Base-by-base conservation (phyloP, 2,797 vertebrate genomes). In the Falco columbarius region DNA sequence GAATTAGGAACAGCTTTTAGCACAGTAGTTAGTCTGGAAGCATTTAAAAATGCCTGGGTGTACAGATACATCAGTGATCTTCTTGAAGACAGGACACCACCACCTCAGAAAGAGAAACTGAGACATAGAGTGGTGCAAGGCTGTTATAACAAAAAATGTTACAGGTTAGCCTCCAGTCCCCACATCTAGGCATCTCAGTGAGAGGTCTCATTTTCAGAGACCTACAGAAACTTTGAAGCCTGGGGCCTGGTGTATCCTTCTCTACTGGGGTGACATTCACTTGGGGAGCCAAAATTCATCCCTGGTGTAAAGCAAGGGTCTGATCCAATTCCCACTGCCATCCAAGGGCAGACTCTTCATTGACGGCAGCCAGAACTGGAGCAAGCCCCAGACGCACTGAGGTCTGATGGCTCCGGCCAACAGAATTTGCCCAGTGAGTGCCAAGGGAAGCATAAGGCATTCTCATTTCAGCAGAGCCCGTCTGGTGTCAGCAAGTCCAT, bases 381-480 rank as follows among this genome's bases (percentile, higher is more conserved):
- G 54, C 27, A 55, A 63, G 68, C 94, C 86, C 90, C 92, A 92
- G 84, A 55, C 92, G 42, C 68, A 26, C 72, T 3, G 3, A 75
- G 89, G 14, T 66, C 79, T 84, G 72, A 27, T 32, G 68, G 58
- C 93, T 94, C 65, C 18, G 72, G 86, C 92, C 95, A 89, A 9
- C 77, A 94, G 73, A 42, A 73, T 59, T 22, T 47, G 71, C 90
- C 93, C 76, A 13, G 67, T 2, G 46, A 71, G 92, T 83, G 94
- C 95, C 96, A 96, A 83, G 95, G 96, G 92, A 81, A 93, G 73
- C 95, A 95, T 44, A 94, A 95, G 92, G 95, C 58, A 65, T 23
- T 17, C 56, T 92, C 46, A n/a, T 86, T 71, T 55, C 92, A 63
- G 77, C 89, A 88, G 89, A 94, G 92, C 67, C 94, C 10, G n/a